phyloP scores from a whole-genome alignment of 2,797 vertebrate genomes.

The Clarias fuscus region DNA sequence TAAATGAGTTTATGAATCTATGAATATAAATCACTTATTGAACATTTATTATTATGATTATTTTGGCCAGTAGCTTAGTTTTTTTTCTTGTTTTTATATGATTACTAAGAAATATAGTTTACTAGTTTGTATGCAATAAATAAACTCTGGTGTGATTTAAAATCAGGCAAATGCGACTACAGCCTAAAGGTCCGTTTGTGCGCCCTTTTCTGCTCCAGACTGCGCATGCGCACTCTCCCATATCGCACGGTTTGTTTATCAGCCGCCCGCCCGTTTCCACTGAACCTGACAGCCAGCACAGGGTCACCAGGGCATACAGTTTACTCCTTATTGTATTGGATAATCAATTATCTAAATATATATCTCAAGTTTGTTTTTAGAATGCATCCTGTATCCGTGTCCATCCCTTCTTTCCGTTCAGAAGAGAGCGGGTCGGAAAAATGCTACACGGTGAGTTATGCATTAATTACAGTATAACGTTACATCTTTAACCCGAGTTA shows the following conservation, averaged over 20 bases:
- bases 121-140: not conserved
- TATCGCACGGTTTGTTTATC: not conserved
- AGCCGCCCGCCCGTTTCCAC: constrained; percentile 4
- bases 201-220: not conserved
- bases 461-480: not conserved
- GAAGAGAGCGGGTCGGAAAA: constrained; percentile 89
- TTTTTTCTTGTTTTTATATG: not conserved
- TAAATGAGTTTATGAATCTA: too few species aligned
- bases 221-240: constrained; percentile 10
- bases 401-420: constrained; percentile 91
- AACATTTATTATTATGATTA: not conserved
- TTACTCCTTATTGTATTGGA: not conserved
- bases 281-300: constrained; percentile 6
- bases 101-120: too few species aligned
- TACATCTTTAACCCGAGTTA: not conserved
- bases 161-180: not conserved
- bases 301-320: not conserved
- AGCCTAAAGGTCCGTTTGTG: not conserved
- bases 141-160: not conserved
- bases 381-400: constrained; percentile 81
- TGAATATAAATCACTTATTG: not conserved
- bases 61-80: not conserved
- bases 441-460: constrained; percentile 89
- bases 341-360: too few species aligned
- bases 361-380: not conserved